Percentiles rank a stretch among this genome's conserved stretches.
Conservation (phyloP, 35 echinoderm and acorn worm species). For the Acanthaster planci region DNA sequence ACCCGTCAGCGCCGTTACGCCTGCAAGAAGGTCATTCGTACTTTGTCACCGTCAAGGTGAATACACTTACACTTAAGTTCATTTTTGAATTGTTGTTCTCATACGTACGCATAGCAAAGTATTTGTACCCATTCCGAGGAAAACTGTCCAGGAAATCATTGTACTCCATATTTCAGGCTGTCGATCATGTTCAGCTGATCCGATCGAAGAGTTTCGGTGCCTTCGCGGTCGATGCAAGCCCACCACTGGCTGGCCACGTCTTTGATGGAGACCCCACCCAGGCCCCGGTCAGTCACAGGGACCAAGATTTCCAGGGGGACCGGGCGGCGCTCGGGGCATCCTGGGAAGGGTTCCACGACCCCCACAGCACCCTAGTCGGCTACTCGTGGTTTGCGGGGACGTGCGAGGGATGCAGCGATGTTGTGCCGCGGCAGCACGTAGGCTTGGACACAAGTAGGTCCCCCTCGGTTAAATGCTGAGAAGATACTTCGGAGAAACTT, state of each 20-base stretch:
- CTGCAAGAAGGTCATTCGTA: slow-evolving; percentile 41
- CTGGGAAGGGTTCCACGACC: slow-evolving; percentile 48
- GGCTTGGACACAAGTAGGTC: slow-evolving; percentile 3
- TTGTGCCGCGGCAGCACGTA: slow-evolving; percentile 1
- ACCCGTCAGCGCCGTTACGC: not conserved
- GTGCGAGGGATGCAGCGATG: slow-evolving; percentile 32
- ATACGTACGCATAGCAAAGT: too few species aligned
- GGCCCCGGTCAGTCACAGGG: not conserved
- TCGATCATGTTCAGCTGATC: slow-evolving; percentile 8
- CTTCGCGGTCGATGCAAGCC: slow-evolving; percentile 9
- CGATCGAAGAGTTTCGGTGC: slow-evolving; percentile 6
- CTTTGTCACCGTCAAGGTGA: slow-evolving; percentile 38
- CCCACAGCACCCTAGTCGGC: slow-evolving; percentile 29
- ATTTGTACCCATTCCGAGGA: too few species aligned
- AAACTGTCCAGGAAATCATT: too few species aligned
- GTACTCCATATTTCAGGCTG: not conserved
- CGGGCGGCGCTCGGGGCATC: not conserved
- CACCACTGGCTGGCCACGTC: slow-evolving; percentile 38
- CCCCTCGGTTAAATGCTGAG: not conserved
- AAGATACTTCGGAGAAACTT: not conserved
- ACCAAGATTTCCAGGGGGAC: slow-evolving; percentile 34
- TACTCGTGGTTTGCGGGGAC: slow-evolving; percentile 30
- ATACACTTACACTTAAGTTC: too few species aligned
- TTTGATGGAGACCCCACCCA: slow-evolving; percentile 25
- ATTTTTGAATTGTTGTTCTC: too few species aligned